These are phyloP conservation scores for Tichodroma muraria DNA, from an alignment of 2,113 vertebrate genomes.

Conservation along the genomic window DNA sequence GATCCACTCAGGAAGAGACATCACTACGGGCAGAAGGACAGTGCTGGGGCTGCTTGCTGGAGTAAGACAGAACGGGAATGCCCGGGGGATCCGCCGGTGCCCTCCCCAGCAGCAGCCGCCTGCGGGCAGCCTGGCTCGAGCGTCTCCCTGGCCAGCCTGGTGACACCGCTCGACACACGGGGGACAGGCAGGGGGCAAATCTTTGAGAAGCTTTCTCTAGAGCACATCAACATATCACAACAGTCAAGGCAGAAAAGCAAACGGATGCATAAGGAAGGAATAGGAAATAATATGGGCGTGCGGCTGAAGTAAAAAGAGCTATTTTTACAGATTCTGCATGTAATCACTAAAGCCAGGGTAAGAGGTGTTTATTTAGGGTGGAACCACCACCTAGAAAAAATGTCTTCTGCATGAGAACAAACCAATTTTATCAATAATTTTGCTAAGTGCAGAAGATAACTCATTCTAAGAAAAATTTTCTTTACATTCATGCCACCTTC, in stretches of 20 bases:
- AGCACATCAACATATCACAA: neutral
- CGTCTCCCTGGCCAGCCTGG: neutral
- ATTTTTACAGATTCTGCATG: neutral
- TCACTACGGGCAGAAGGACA: neutral
- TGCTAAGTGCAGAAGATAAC: neutral
- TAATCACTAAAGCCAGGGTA: neutral
- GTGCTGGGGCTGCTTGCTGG: neutral
- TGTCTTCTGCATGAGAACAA: neutral
- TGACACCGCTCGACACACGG: rapidly evolving
- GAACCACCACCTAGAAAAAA: neutral
- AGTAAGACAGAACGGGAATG: no score
- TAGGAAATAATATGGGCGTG: neutral
- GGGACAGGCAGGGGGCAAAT: neutral
- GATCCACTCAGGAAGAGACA: neutral
- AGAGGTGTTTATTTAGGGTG: neutral
- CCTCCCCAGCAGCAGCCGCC: neutral
- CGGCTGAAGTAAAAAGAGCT: neutral
- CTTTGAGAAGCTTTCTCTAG: neutral
- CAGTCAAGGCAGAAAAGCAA: neutral
- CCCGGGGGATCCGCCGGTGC: neutral
- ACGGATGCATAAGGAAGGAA: neutral
- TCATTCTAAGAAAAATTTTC: neutral
- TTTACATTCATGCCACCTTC: neutral
- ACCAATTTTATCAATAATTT: neutral
- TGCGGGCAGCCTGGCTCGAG: neutral